Evolutionary conservation across 2,797 vertebrate species (phyloP).

Genomic region (Anguilla marmorata): DNA sequence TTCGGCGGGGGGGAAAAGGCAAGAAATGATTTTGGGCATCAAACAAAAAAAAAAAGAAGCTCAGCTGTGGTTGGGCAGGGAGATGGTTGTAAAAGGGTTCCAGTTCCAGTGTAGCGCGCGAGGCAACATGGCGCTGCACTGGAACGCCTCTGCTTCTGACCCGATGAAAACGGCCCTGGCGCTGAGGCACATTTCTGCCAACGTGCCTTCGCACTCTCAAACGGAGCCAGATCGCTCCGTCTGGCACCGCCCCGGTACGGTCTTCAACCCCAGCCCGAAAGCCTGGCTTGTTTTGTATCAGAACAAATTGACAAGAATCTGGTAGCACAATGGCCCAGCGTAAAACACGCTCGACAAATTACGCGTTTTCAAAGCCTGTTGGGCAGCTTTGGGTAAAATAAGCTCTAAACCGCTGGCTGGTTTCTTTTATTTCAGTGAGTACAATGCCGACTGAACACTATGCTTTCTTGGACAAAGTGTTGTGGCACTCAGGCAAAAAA

Average conservation of each 20-base stretch:
- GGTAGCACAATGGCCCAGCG: neutral
- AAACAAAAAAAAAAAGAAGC: neutral
- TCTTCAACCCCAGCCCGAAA: too few species aligned
- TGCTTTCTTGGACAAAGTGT: neutral
- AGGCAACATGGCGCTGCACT: too few species aligned
- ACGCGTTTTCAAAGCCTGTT: neutral
- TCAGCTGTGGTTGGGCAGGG: neutral
- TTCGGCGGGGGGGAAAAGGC: neutral
- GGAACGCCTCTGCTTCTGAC: too few species aligned
- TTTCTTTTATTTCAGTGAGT: neutral
- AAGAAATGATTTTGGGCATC: neutral
- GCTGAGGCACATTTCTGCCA: too few species aligned
- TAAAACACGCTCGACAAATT: neutral
- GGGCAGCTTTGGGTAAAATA: neutral
- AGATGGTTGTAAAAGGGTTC: neutral
- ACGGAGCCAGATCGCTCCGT: too few species aligned
- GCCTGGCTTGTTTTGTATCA: too few species aligned
- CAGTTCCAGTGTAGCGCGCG: neutral
- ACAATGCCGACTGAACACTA: neutral
- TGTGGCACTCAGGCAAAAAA: neutral
- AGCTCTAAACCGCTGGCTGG: neutral
- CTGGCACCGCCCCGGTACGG: too few species aligned
- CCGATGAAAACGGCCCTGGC: too few species aligned
- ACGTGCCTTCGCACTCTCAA: too few species aligned
- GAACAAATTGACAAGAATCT: too few species aligned